phyloP scores from a whole-genome alignment of 2,888 invertebrate species.

The Caenorhabditis becei region DNA sequence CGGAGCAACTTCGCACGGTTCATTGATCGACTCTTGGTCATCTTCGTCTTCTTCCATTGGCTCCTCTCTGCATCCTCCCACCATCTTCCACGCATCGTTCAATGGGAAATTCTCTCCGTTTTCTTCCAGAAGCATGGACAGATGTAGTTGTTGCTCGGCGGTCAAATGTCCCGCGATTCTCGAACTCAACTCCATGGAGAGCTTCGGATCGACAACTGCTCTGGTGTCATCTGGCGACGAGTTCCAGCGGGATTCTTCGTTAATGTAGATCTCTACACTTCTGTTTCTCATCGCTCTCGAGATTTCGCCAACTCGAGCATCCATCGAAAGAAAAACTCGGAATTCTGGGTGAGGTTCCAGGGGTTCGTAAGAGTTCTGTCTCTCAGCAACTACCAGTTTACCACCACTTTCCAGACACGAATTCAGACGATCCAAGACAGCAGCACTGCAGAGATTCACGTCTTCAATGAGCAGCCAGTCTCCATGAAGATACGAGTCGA shows the following conservation, averaged over 20 bases:
- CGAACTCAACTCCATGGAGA: slow-evolving; percentile 16
- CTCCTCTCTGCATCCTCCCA: slow-evolving; percentile 29
- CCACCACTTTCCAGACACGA: slow-evolving; percentile 95
- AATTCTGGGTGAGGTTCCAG: slow-evolving; percentile 92
- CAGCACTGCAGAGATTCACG: slow-evolving; percentile 86
- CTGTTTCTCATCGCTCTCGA: slow-evolving; percentile 98
- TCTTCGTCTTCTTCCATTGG: slow-evolving; percentile 52
- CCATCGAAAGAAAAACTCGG: slow-evolving; percentile 94
- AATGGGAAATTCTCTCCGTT: slow-evolving; percentile 40
- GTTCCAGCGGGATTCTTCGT: slow-evolving; percentile 70
- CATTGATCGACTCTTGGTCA: slow-evolving; percentile 3
- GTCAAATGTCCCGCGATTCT: slow-evolving; percentile 20
- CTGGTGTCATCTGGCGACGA: slow-evolving; percentile 46
- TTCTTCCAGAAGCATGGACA: slow-evolving; percentile 59
- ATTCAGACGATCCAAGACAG: slow-evolving; percentile 96
- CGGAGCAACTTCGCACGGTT: slow-evolving; percentile 5
- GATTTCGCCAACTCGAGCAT: slow-evolving; percentile 95
- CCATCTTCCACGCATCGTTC: slow-evolving; percentile 51
- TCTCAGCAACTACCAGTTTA: slow-evolving; percentile 91
- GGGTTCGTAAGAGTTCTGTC: slow-evolving; percentile 87
- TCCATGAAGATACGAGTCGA: slow-evolving; percentile 82
- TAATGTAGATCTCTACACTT: slow-evolving; percentile 91
- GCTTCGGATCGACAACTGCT: slow-evolving; percentile 32
- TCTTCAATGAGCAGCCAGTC: slow-evolving; percentile 84
- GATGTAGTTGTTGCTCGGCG: slow-evolving; percentile 59